phyloP scores from a whole-genome alignment of 2,797 vertebrate species.

The Artibeus lituratus region DNA sequence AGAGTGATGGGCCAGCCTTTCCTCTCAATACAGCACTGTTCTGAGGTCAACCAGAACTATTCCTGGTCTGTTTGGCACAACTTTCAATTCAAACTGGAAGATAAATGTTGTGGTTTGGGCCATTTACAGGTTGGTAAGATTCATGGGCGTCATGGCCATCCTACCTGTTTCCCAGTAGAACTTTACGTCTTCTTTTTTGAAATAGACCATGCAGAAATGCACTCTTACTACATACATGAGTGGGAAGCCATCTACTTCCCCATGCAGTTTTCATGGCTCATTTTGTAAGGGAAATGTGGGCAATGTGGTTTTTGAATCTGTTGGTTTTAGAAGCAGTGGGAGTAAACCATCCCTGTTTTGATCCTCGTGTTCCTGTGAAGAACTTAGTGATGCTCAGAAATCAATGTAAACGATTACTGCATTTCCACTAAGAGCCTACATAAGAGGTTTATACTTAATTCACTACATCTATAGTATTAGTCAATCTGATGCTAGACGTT shows the following conservation, averaged over 20 bases:
- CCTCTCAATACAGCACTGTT: not conserved
- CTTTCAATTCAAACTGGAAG: not conserved
- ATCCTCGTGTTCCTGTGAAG: not conserved
- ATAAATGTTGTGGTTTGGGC: not conserved
- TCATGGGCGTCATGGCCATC: not conserved
- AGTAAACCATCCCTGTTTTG: not conserved
- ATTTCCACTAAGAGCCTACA: not conserved
- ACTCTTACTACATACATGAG: not conserved
- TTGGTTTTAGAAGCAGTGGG: not conserved
- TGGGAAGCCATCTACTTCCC: not conserved
- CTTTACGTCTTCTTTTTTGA: not conserved
- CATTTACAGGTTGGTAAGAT: not conserved
- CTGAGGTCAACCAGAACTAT: not conserved
- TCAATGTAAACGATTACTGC: not conserved
- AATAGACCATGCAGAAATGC: not conserved
- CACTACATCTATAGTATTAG: not conserved
- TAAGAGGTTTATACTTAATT: not conserved
- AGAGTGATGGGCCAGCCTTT: not conserved
- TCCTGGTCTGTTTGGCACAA: not conserved
- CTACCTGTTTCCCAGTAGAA: not conserved
- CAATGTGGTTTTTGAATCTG: not conserved
- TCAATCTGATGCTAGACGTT: not conserved
- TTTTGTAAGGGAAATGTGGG: not conserved
- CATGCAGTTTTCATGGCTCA: not conserved
- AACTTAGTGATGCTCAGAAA: slow-evolving; percentile 7